phyloP scores from a whole-genome alignment of 2,797 vertebrate genomes.

The Trachops cirrhosus region DNA sequence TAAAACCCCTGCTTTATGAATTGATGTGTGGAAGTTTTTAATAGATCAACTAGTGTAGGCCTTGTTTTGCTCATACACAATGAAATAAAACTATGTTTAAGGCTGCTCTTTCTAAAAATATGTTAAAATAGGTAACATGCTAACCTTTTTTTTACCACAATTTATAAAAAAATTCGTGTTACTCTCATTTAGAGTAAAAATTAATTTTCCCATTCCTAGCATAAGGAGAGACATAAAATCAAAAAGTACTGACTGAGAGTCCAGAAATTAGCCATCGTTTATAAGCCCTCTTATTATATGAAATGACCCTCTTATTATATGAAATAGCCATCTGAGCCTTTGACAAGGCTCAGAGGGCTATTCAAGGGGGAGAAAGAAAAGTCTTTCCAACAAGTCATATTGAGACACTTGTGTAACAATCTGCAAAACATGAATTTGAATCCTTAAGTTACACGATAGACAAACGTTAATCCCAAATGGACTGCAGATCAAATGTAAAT shows the following conservation, averaged over 20 bases:
- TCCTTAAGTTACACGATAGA: background rate
- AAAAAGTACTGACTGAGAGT: background rate
- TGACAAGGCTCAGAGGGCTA: background rate
- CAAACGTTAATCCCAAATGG: background rate
- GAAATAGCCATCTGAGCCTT: no score
- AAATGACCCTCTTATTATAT: no score
- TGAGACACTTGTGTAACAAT: background rate
- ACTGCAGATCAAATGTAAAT: background rate
- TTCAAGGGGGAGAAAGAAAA: background rate
- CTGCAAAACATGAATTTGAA: background rate
- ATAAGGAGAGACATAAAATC: background rate
- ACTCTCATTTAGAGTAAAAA: background rate
- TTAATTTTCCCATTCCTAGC: background rate
- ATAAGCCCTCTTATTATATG: background rate
- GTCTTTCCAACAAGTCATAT: background rate
- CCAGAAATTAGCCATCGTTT: background rate
- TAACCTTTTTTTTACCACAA: no score
- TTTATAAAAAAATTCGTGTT: background rate
- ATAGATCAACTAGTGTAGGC: background rate
- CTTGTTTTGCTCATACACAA: background rate
- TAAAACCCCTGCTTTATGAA: background rate
- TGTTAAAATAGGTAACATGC: no score
- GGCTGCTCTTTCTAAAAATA: background rate
- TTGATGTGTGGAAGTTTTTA: background rate
- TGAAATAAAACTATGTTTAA: background rate